Evolutionary conservation across 2,888 invertebrate genomes (phyloP), one percentile per base, ranked within the genome.

Genomic region (Noctua janthina): DNA sequence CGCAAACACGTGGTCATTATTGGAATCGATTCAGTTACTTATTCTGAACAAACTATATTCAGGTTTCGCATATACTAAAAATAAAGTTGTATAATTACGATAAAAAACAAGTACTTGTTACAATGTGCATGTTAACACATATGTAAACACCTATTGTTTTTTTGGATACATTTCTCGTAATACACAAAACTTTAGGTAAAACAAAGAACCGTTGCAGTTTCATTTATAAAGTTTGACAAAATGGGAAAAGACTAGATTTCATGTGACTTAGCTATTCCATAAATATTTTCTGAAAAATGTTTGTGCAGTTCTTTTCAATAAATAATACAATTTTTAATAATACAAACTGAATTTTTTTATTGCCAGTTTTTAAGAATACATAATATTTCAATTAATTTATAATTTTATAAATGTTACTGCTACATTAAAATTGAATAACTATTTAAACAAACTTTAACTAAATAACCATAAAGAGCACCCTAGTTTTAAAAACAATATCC

Each of bases 161-260:
- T 43, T 10, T 59, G 1, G 20, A 56, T n/a, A 20, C 5, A 51
- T 39, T n/a, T 15, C 15, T 39, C 56, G 46, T n/a, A 43, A 51
- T 54, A 56, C 29, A 69, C 23, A 66, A 81, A 79, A 68, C 67
- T 35, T 64, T 8, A 59, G 59, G 49, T 72, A 46, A 75, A 51
- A 39, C 35, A 39, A 8, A 39, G 51, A 51, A 39, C n/a, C 51
- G 54, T 72, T 43, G 51, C 29, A 35, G 70, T 35, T 46, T 15
- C 29, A 29, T 11, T 23, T 23, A 56, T 20, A 46, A 62, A 17
- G 17, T 71, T 13, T 15, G 74, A 29, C 51, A 59, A 54, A 56
- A 49, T 62, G 15, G 17, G 46, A 82, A 78, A 54, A 13, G 13
- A n/a, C 82, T 78, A 82, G 69, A 71, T 46, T 54, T 64, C 20